These are phyloP conservation scores for Chymomyza caudatula DNA, from an alignment of 2,888 invertebrate genomes.

Conservation along the genomic window DNA sequence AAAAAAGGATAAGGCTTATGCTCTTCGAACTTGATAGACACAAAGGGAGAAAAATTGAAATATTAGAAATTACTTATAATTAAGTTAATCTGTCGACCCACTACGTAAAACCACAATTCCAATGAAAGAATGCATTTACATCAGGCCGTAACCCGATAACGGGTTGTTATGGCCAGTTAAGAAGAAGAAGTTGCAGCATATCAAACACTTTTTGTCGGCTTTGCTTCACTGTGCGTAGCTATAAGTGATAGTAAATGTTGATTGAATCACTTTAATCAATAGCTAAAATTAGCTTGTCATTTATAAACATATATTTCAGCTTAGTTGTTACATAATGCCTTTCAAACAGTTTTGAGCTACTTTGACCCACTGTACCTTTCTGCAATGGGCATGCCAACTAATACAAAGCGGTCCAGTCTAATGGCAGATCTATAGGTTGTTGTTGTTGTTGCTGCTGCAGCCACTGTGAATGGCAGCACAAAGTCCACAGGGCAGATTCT, in stretches of 20 bases:
- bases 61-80: no score
- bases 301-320: neutral
- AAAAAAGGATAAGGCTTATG: no score
- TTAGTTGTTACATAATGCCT: neutral
- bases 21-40: no score
- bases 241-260: neutral
- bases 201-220: neutral
- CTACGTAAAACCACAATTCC: no score
- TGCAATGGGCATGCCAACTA: neutral
- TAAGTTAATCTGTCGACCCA: no score
- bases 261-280: neutral
- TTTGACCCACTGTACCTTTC: neutral
- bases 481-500: constrained; percentile 65
- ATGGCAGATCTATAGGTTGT: neutral
- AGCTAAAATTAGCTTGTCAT: neutral
- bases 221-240: neutral
- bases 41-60: no score
- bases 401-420: neutral
- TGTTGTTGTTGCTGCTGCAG: neutral
- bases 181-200: neutral
- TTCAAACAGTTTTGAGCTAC: neutral
- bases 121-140: no score
- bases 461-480: constrained; percentile 15
- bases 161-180: no score
- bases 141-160: no score